Evolutionary conservation across 2,113 vertebrate species (phyloP).

Genomic region (Corydoras maculifer): DNA sequence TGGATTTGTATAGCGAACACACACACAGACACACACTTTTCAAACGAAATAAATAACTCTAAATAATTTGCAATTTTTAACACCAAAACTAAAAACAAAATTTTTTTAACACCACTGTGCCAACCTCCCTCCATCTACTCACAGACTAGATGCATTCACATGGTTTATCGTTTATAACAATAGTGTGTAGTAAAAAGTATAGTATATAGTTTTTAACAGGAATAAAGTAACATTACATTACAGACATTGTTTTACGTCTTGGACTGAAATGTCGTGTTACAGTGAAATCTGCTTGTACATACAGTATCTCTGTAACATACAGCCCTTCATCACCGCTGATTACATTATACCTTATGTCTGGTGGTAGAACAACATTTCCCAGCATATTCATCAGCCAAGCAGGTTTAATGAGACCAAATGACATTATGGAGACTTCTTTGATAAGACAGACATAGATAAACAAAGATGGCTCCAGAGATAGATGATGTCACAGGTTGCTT

Average conservation of each 20-base stretch:
- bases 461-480: slow-evolving; percentile 22
- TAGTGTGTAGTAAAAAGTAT: too few species aligned
- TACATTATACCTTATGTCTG: slow-evolving; percentile 42
- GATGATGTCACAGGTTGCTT: slow-evolving; percentile 11
- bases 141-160: too few species aligned
- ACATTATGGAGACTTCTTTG: slow-evolving; percentile 34
- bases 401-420: slow-evolving; percentile 32
- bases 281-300: not conserved
- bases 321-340: slow-evolving; percentile 39
- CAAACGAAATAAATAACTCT: too few species aligned
- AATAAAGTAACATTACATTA: too few species aligned
- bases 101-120: too few species aligned
- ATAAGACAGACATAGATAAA: slow-evolving; percentile 16
- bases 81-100: too few species aligned
- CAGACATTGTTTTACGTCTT: not conserved
- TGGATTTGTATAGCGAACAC: too few species aligned
- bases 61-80: too few species aligned
- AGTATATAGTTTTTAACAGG: too few species aligned
- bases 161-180: too few species aligned
- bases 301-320: not conserved
- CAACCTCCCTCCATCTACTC: too few species aligned
- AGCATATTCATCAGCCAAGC: slow-evolving; percentile 47
- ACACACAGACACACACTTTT: too few species aligned
- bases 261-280: not conserved
- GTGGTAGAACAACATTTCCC: slow-evolving; percentile 42